These are phyloP conservation scores for Ranitomeya imitator DNA, from an alignment of 2,113 vertebrate species.

Conservation along the genomic window DNA sequence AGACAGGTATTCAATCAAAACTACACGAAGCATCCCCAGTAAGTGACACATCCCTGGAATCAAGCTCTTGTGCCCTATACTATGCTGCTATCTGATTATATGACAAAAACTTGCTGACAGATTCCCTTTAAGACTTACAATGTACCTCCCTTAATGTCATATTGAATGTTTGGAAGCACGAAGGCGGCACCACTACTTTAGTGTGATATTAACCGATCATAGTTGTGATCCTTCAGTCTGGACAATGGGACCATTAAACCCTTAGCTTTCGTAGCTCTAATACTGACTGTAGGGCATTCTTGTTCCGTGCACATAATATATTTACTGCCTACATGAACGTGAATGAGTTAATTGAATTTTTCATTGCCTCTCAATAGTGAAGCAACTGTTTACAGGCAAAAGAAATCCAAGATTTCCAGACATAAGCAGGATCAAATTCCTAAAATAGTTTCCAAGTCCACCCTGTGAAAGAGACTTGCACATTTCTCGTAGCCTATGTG, in stretches of 20 bases:
- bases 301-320: not conserved
- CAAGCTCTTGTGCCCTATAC: no score
- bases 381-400: slow-evolving; percentile 55
- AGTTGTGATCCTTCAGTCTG: not conserved
- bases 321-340: not conserved
- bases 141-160: no score
- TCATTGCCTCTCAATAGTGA: slow-evolving; percentile 45
- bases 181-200: no score
- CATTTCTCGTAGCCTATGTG: slow-evolving; percentile 33
- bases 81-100: no score
- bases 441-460: slow-evolving; percentile 56
- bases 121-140: no score
- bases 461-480: slow-evolving; percentile 53
- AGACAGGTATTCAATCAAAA: no score
- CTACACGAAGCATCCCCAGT: no score
- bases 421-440: slow-evolving; percentile 56
- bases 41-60: no score
- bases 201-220: not conserved
- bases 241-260: not conserved
- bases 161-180: no score
- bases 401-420: slow-evolving; percentile 56
- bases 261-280: not conserved
- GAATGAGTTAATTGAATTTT: slow-evolving; percentile 42
- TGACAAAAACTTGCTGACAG: no score
- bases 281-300: not conserved